These are phyloP conservation scores for Ataeniobius toweri DNA, from an alignment of 2,797 vertebrate genomes.

Conservation along the genomic window DNA sequence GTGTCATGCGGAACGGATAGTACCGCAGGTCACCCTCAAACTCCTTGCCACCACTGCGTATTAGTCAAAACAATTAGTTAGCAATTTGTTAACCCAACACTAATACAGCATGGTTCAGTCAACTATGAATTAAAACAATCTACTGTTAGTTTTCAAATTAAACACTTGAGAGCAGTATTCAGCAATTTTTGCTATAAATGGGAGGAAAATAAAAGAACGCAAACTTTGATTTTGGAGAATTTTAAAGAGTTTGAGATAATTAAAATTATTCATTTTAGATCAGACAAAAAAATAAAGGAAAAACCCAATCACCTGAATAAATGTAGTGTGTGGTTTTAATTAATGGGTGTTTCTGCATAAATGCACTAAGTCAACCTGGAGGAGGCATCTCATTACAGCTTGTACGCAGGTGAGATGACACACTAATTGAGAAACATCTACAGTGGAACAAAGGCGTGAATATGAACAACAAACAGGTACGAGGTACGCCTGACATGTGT, in stretches of 20 bases:
- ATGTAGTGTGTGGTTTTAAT: conserved; percentile 7
- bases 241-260: background rate
- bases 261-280: background rate
- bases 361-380: conserved; percentile 30
- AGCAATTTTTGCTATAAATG: background rate
- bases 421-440: conserved; percentile 54
- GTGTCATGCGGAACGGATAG: conserved; percentile 94
- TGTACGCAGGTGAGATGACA: conserved; percentile 48
- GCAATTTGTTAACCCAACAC: background rate
- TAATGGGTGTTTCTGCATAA: background rate
- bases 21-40: conserved; percentile 83
- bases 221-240: background rate
- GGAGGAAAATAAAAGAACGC: background rate
- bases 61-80: conserved; percentile 4
- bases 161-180: conserved; percentile 45
- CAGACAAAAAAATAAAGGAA: background rate
- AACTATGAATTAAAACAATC: background rate
- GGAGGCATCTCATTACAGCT: conserved; percentile 49
- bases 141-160: conserved; percentile 3
- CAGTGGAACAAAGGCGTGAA: conserved; percentile 54
- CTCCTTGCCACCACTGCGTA: conserved; percentile 83
- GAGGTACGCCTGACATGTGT: conserved; percentile 14
- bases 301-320: conserved; percentile 1
- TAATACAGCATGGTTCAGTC: background rate
- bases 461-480: conserved; percentile 38